Evolutionary conservation across 2,797 vertebrate species (phyloP), one percentile per base, ranked within the genome.

Genomic region (Channallabes apus): DNA sequence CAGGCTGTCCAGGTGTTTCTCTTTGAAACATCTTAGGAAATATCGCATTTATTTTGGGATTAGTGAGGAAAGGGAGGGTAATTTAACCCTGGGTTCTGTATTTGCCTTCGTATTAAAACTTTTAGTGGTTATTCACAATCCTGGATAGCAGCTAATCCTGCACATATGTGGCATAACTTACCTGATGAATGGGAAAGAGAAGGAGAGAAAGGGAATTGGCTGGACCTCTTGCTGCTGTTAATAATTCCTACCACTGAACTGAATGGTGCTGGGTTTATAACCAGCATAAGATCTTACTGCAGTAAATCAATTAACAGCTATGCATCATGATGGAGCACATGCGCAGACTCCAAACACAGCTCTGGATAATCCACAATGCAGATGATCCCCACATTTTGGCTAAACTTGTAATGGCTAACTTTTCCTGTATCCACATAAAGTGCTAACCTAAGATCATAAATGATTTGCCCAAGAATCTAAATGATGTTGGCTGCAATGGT

Each of bases 301-400:
- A 90, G 89, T 94, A 93, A 94, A 92, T 93, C 89, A 90, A 82
- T 46, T 83, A 86, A 89, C 91, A 92, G 89, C 83, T 61, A 80
- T 92, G 90, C 89, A 81, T 91, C 91, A 62, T 87, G 69, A 87
- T 88, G 83, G 85, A 91, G 93, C 88, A 90, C 87, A 90, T 87
- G 87, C 92, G 88, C 85, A 85, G 88, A 82, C 87, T 17, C 6
- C 11, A 80, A 65, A 62, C 79, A 56, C 56, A 56, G 18, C 61
- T 73, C 68, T 80, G 54, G 14, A 86, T n/a, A 59, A 54, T 78
- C 58, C 56, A 83, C 27, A 76, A 8, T 69, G 62, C 61, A 46
- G 6, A 51, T 24, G 72, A 80, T 64, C 54, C 54, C 83, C 4
- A 32, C 38, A 75, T 29, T 59, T 51, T 86, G 87, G 64, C 82